Conservation (phyloP, 2,797 vertebrate species). For the Thaleichthys pacificus region DNA sequence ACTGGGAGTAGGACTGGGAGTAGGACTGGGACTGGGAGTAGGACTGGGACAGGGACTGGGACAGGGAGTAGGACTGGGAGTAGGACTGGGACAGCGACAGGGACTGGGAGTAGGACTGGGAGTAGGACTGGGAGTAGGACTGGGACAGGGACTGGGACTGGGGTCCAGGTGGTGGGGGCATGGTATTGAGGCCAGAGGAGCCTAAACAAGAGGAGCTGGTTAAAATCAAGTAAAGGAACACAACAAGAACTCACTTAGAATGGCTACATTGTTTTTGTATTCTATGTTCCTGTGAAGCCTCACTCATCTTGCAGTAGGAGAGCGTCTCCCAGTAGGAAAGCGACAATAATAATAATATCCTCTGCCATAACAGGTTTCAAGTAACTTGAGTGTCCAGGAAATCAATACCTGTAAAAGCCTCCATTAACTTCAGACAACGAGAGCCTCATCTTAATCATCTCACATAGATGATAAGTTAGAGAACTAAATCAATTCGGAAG, state of each 20-base stretch:
- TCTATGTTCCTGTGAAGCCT: not conserved
- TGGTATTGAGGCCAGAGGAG: not conserved
- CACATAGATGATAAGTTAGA: constrained; percentile 61
- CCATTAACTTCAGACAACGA: constrained; percentile 40
- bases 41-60: constrained; percentile 24
- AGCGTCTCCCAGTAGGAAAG: constrained; percentile 27
- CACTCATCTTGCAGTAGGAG: constrained; percentile 32
- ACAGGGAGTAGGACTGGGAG: not conserved
- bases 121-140: not conserved
- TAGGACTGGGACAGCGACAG: too few species aligned
- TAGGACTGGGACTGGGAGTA: not conserved
- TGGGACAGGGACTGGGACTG: too few species aligned
- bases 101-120: constrained; percentile 16
- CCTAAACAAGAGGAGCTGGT: not conserved
- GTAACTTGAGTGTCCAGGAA: constrained; percentile 52
- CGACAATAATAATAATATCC: constrained; percentile 40
- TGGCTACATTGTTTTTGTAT: not conserved
- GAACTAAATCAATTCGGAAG: constrained; percentile 65
- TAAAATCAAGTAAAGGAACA: not conserved
- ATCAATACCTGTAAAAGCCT: constrained; percentile 57
- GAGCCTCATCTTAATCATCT: constrained; percentile 46
- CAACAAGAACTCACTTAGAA: not conserved
- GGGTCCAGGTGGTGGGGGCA: too few species aligned
- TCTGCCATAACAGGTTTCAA: constrained; percentile 55
- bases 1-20: too few species aligned